Evolutionary conservation across 2,113 vertebrate species (phyloP).

Genomic region (Pseudolaguvia tuberculata): DNA sequence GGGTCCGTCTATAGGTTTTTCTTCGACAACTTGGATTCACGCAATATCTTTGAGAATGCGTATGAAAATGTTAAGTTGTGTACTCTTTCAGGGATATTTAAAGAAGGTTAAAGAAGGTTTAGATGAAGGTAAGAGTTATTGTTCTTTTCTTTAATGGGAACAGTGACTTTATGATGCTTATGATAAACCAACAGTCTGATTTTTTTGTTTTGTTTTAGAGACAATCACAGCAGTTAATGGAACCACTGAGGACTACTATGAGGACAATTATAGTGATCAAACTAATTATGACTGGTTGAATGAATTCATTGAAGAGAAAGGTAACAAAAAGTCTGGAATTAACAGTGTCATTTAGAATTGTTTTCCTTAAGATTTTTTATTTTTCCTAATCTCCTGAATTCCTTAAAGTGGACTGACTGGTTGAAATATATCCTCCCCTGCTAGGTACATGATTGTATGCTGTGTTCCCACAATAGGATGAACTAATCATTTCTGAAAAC

Average conservation of each 20-base stretch:
- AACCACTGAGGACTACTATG: neutral
- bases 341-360: neutral
- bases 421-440: neutral
- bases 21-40: neutral
- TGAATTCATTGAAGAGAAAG: neutral
- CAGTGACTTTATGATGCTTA: neutral
- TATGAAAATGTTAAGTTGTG: neutral
- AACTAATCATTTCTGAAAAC: too few species aligned
- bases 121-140: slow-evolving; percentile 32
- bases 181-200: neutral
- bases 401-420: neutral
- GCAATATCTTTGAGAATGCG: neutral
- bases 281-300: neutral
- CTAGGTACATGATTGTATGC: too few species aligned
- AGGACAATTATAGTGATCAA: neutral
- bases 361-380: neutral
- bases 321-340: neutral
- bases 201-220: slow-evolving; percentile 8
- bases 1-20: neutral
- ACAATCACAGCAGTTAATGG: neutral
- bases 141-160: neutral
- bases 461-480: too few species aligned
- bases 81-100: slow-evolving; percentile 22
- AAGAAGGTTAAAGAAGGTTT: neutral
- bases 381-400: neutral